A percentile compares a stretch with the other conserved stretches of the same genome.
These are phyloP conservation scores for Scomber scombrus DNA, from an alignment of 2,113 vertebrate species.

Conservation along the genomic window DNA sequence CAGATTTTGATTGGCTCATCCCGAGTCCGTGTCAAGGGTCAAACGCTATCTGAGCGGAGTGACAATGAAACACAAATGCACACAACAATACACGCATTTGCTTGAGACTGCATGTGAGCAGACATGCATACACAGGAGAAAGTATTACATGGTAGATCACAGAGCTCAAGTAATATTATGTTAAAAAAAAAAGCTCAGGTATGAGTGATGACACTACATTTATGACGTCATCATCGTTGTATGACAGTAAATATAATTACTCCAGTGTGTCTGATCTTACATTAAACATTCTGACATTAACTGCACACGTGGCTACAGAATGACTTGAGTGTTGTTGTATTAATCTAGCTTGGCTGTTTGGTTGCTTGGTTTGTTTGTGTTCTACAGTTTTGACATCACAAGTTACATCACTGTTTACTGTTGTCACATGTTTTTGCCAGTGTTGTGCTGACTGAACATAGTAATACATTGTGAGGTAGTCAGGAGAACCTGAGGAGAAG, in stretches of 20 bases:
- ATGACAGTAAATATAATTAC: neutral
- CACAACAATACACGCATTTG: neutral
- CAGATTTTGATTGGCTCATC: slow-evolving; percentile 65
- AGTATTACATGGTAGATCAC: too few relatives aligned
- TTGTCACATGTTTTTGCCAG: too few relatives aligned
- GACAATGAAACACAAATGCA: slow-evolving; percentile 17
- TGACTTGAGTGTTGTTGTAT: too few relatives aligned
- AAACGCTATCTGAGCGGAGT: slow-evolving; percentile 39
- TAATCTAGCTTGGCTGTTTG: neutral
- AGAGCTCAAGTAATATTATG: too few relatives aligned
- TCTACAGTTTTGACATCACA: too few relatives aligned
- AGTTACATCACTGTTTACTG: too few relatives aligned
- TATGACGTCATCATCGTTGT: neutral
- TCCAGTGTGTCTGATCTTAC: neutral
- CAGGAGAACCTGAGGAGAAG: too few relatives aligned
- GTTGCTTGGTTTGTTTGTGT: too few relatives aligned
- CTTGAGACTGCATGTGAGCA: neutral
- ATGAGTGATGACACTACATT: neutral
- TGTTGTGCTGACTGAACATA: too few relatives aligned
- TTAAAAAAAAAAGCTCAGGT: neutral
- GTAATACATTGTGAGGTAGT: too few relatives aligned
- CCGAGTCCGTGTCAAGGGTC: slow-evolving; percentile 46
- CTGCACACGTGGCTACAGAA: neutral
- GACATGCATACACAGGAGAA: neutral
- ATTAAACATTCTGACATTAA: neutral